These are phyloP conservation scores for Papilio dardanus DNA, from an alignment of 1,140 invertebrate species.

Conservation along the genomic window DNA sequence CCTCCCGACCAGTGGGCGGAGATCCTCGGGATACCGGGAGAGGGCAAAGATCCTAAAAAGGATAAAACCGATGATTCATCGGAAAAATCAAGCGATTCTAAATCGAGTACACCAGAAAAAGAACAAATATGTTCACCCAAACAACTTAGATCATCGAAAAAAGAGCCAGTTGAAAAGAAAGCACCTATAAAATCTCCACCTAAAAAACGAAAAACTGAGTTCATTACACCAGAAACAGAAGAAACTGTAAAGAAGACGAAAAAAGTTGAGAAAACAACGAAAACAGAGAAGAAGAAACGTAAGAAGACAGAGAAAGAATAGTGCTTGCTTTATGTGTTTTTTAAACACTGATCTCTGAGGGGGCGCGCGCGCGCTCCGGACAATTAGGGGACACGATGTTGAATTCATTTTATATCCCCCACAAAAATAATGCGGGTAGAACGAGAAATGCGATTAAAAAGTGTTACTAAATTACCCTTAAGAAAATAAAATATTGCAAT, in stretches of 20 bases:
- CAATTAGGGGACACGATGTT: constrained; percentile 17
- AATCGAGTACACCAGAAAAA: constrained; percentile 52
- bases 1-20: constrained; percentile 77
- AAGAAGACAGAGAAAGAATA: constrained; percentile 78
- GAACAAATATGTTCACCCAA: constrained; percentile 59
- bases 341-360: constrained; percentile 51
- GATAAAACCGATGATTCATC: constrained; percentile 43
- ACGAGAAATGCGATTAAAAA: background rate
- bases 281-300: constrained; percentile 65
- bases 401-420: constrained; percentile 5
- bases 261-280: constrained; percentile 48
- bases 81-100: constrained; percentile 42
- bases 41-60: constrained; percentile 50
- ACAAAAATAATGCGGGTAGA: constrained; percentile 19
- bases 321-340: constrained; percentile 74
- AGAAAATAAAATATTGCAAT: too few species aligned
- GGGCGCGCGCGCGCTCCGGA: constrained; percentile 22
- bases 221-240: constrained; percentile 61
- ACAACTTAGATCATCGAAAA: constrained; percentile 66
- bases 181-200: constrained; percentile 61
- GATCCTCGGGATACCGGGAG: constrained; percentile 73
- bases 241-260: constrained; percentile 60
- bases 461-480: too few species aligned
- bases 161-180: constrained; percentile 59
- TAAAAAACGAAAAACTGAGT: constrained; percentile 66